Evolutionary conservation across 2,113 vertebrate genomes (phyloP).

Genomic region (Lipophrys pholis): DNA sequence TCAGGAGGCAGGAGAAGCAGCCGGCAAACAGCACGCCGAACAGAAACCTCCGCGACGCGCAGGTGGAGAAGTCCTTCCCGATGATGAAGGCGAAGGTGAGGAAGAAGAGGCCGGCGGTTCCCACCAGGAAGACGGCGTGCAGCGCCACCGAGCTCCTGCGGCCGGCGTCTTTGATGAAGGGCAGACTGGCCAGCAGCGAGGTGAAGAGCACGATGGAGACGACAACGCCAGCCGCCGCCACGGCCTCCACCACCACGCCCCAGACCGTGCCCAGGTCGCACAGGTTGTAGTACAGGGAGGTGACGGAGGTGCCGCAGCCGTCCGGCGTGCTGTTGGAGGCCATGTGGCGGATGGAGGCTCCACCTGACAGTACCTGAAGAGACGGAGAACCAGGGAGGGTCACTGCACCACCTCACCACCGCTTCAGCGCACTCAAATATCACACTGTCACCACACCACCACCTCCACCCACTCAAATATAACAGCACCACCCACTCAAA

Average conservation of each 20-base stretch:
- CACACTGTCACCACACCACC: too few relatives aligned
- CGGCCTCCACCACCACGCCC: slow-evolving; percentile 92
- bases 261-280: slow-evolving; percentile 87
- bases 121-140: slow-evolving; percentile 86
- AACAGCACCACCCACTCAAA: too few relatives aligned
- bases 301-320: slow-evolving; percentile 86
- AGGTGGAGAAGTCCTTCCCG: slow-evolving; percentile 89
- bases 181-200: slow-evolving; percentile 90
- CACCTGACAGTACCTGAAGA: slow-evolving; percentile 42
- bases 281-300: slow-evolving; percentile 90
- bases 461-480: too few relatives aligned
- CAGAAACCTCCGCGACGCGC: slow-evolving; percentile 91
- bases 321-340: slow-evolving; percentile 70
- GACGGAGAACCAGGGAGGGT: slow-evolving; percentile 15
- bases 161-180: slow-evolving; percentile 85
- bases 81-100: slow-evolving; percentile 93
- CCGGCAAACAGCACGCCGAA: slow-evolving; percentile 92
- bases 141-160: slow-evolving; percentile 86
- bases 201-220: slow-evolving; percentile 87
- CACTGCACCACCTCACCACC: not conserved
- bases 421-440: too few relatives aligned
- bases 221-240: slow-evolving; percentile 86
- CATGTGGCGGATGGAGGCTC: not conserved
- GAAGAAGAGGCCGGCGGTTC: slow-evolving; percentile 90
- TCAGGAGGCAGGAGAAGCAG: slow-evolving; percentile 92